A percentile compares a stretch with the other conserved stretches of the same genome.
These are phyloP conservation scores for Pantelozetes paolii DNA, from an alignment of 2,888 invertebrate genomes.

Conservation along the genomic window DNA sequence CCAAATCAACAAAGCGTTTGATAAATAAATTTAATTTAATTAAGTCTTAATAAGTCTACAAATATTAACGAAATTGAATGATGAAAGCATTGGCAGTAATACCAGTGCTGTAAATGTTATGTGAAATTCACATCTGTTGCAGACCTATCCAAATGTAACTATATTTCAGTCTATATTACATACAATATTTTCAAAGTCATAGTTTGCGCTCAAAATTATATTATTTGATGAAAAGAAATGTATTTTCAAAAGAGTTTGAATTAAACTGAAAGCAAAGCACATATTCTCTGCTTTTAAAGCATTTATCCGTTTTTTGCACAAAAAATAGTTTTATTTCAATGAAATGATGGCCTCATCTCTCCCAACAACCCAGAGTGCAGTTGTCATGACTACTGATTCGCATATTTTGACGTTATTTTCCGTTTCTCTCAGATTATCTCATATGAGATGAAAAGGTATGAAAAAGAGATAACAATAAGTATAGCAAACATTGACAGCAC, in stretches of 20 bases:
- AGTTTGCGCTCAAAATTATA: too few relatives aligned
- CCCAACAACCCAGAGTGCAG: neutral
- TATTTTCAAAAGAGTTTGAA: neutral
- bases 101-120: too few relatives aligned
- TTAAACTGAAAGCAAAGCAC: neutral
- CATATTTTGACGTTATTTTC: neutral
- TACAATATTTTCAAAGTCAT: too few relatives aligned
- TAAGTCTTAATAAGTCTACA: too few relatives aligned
- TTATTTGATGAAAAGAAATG: too few relatives aligned
- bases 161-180: too few relatives aligned
- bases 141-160: too few relatives aligned
- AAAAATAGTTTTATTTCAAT: neutral
- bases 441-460: conserved; percentile 50
- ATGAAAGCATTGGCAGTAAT: too few relatives aligned
- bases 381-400: conserved; percentile 9
- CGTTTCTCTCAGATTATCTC: neutral
- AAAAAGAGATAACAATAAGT: conserved; percentile 26
- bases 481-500: neutral
- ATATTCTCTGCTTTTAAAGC: neutral
- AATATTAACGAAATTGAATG: too few relatives aligned
- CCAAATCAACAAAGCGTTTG: too few relatives aligned
- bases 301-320: neutral
- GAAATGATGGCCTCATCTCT: conserved; percentile 1
- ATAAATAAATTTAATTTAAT: too few relatives aligned
- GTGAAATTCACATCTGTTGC: too few relatives aligned